Evolutionary conservation across 2,888 invertebrate species (phyloP).

Genomic region (Tetranychus piercei): DNA sequence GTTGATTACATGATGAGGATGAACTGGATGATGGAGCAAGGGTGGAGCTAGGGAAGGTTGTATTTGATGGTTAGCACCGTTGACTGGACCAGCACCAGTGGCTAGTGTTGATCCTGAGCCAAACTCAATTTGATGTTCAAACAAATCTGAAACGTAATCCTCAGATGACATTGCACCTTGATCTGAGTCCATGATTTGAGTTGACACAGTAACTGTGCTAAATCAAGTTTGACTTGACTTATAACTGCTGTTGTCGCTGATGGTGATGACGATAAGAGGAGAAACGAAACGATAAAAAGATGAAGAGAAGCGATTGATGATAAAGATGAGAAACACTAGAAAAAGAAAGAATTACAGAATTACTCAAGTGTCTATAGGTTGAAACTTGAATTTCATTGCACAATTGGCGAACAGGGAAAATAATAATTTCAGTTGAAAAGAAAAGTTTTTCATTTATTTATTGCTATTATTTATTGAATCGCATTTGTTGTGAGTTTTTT

Average conservation of each 20-base stretch:
- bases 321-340: no score
- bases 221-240: not conserved
- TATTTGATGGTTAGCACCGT: no score
- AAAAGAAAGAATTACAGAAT: not conserved
- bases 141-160: slow-evolving; percentile 20
- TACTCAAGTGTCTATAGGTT: not conserved
- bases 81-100: not conserved
- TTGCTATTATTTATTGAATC: not conserved
- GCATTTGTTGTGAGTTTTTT: not conserved
- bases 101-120: not conserved
- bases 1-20: no score
- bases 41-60: no score
- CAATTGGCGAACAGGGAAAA: not conserved
- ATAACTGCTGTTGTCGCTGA: no score
- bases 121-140: slow-evolving; percentile 15
- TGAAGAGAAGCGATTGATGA: no score
- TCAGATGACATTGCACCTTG: slow-evolving; percentile 21
- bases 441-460: not conserved
- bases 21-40: no score
- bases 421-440: not conserved
- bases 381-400: not conserved
- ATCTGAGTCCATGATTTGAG: slow-evolving; percentile 18
- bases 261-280: no score
- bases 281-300: no score
- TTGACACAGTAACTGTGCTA: not conserved